phyloP scores from a whole-genome alignment of 1,140 invertebrate species.

The Anagrus nilaparvatae region DNA sequence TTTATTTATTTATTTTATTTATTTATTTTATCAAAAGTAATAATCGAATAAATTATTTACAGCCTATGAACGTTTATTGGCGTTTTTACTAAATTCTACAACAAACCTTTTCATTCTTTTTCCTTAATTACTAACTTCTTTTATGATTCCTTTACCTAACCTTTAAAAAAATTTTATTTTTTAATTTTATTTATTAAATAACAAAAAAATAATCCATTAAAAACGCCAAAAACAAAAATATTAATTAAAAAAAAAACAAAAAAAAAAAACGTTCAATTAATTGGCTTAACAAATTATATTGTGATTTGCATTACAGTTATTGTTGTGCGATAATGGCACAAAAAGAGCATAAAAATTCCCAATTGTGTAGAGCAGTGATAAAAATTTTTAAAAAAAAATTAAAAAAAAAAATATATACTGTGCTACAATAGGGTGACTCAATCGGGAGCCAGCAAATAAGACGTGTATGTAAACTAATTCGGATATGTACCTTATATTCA shows the following conservation, averaged over 20 bases:
- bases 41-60: conserved; percentile 37
- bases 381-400: too few species aligned
- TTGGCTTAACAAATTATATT: conserved; percentile 40
- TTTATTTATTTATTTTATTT: conserved; percentile 6
- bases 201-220: too few species aligned
- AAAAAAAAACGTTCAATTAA: conserved; percentile 25
- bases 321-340: conserved; percentile 39
- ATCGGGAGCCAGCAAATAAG: conserved; percentile 40
- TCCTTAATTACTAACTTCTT: too few species aligned
- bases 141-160: too few species aligned
- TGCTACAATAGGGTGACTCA: conserved; percentile 37
- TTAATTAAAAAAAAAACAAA: too few species aligned
- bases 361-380: conserved; percentile 41
- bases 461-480: conserved; percentile 43
- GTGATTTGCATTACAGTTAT: conserved; percentile 43
- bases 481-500: too few species aligned
- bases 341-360: conserved; percentile 39
- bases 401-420: conserved; percentile 31
- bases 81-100: conserved; percentile 19
- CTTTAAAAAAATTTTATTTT: too few species aligned
- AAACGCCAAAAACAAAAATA: too few species aligned
- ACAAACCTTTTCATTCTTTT: conserved; percentile 3
- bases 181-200: too few species aligned
- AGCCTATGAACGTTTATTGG: conserved; percentile 31
- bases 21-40: conserved; percentile 22